These are phyloP conservation scores for Halcyon badia DNA, from an alignment of 2,797 vertebrate species.

Conservation along the genomic window DNA sequence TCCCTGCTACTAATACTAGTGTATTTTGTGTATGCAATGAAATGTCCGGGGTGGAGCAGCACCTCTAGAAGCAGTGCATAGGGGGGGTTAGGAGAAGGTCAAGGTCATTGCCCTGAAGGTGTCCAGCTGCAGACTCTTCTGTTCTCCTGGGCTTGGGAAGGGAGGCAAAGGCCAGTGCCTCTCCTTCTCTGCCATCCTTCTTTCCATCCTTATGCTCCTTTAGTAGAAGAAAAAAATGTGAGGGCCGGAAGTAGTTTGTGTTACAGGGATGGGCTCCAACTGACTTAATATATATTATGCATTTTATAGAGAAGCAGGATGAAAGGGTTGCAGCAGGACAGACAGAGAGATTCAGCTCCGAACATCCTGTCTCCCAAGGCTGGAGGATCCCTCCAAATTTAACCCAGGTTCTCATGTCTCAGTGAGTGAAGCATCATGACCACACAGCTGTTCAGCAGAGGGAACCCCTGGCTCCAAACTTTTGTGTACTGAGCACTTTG, in stretches of 20 bases:
- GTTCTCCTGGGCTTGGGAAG: accelerated
- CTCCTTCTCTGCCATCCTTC: background rate
- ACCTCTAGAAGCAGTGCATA: background rate
- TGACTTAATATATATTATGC: background rate
- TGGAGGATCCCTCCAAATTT: background rate
- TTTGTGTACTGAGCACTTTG: background rate
- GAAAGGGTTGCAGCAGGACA: background rate
- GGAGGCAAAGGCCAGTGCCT: background rate
- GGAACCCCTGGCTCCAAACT: background rate
- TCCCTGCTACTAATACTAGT: background rate
- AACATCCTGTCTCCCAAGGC: background rate
- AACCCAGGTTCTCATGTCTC: background rate
- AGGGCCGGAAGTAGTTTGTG: background rate
- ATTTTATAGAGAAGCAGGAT: background rate
- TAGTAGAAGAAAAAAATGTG: background rate
- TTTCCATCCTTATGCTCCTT: background rate
- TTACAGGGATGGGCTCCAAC: background rate
- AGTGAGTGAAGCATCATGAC: background rate
- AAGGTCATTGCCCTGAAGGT: background rate
- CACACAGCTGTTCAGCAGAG: background rate
- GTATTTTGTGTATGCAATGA: background rate
- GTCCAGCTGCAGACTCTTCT: background rate
- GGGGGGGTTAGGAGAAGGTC: background rate
- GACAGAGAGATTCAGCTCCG: background rate
- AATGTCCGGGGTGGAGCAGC: background rate